Evolutionary conservation across 2,113 vertebrate species (phyloP), one percentile per base, ranked within the genome.

Genomic region (Pyxicephalus adspersus): DNA sequence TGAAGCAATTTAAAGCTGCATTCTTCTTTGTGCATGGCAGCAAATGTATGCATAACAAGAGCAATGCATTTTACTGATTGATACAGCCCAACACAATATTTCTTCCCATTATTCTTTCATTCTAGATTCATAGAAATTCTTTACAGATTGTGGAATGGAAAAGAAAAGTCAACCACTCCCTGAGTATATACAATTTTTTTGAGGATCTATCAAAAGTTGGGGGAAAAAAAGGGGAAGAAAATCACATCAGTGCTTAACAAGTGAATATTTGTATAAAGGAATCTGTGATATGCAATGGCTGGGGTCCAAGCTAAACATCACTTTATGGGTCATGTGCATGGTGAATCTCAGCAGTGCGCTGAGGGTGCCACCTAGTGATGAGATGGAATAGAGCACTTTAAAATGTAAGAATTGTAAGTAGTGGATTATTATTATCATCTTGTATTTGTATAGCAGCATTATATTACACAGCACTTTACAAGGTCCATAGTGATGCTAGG

Each of bases 271-370:
- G 58, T 45, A 58, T 81, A 31, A 70, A 64, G 38, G 68, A 72
- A 81, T 80, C 65, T 65, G 65, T 60, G 25, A 77, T 65, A 63
- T 61, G 68, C 61, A 20, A 52, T 71, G 68, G 50, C 63, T n/a
- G 18, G 22, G 6, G 25, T 75, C 72, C 72, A 75, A 64, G 19
- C 23, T 31, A 38, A 77, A 19, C 23, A 65, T 63, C 13, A 23
- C 51, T 20, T 31, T 7, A 64, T 15, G 54, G 13, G 58, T 55
- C 45, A 55, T 54, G 22, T 3, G 64, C 5, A 51, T 20, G 17
- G 5, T 31, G 8, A 3, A 9, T 11, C 16, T 5, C 6, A 13
- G 29, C 51, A 17, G 18, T 73, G 29, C 55, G n/a, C 31, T 23
- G 23, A 57, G 9, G 65, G 26, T 51, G 64, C 79, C 79, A 81